Base-by-base conservation (phyloP, 2,113 vertebrate species). In the Tyrannus savana region DNA sequence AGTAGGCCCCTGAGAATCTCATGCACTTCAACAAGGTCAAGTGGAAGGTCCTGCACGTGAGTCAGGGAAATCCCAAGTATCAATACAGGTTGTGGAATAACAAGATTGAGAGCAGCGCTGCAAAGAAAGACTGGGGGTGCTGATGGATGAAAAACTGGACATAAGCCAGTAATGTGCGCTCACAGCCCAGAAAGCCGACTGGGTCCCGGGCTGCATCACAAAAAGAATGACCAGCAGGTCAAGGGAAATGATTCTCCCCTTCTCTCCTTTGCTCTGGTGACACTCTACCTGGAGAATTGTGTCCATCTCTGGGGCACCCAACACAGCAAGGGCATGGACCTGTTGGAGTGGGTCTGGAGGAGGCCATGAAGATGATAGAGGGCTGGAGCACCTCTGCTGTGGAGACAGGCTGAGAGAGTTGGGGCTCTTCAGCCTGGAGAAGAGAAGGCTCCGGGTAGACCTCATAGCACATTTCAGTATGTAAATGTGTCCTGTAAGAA, bases 281-380 rank as follows among this genome's bases (percentile, higher is more conserved):
- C 14, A 49, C 5, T 7, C 23, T 52, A 3, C 33, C 33, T 44
- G 59, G 22, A 44, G 6, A 37, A 66, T 4, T 44, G 9, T 0
- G 0, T 16, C 27, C 19, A 10, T 24, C 16, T 74, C 41, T 39
- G 47, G 27, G 8, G 8, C 5, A 19, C 14, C 18, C 9, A 55
- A 12, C 23, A 42, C 6, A 44, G 25, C 14, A 59, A 59, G 10
- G n/a, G 35, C 25, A 35, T 6, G 14, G 15, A 41, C 5, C 7
- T 64, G 7, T 50, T 46, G 24, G 42, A 71, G 37, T 12, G 8
- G 1, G 8, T 59, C 12, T 25, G 31, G 21, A 77, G 7, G 33
- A 71, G 8, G 8, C 9, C 30, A 37, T 7, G 13, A n/a, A 68
- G 27, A 33, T 68, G 8, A 16, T 42, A 37, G 47, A 42, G 35